phyloP scores from a whole-genome alignment of 2,797 vertebrate genomes.

The Xerus rutilus region DNA sequence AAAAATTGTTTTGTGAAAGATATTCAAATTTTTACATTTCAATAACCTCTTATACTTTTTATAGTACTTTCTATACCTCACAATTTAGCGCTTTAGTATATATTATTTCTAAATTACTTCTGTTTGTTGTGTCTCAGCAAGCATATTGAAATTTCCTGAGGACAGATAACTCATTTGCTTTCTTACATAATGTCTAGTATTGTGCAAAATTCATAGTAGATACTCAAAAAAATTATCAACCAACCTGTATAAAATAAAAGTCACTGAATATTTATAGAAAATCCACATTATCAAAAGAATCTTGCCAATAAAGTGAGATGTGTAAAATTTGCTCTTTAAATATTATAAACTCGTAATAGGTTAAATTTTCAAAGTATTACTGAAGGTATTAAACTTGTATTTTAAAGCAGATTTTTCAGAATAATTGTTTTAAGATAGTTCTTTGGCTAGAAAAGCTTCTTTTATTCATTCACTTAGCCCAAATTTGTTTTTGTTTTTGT shows the following conservation, averaged over 20 bases:
- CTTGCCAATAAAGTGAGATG: constrained; percentile 10
- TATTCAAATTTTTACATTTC: not conserved
- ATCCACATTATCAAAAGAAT: not conserved
- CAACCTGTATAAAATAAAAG: not conserved
- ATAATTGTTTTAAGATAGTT: constrained; percentile 29
- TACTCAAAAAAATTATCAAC: not conserved
- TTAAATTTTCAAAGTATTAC: constrained; percentile 40
- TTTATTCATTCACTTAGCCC: constrained; percentile 2
- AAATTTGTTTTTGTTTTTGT: not conserved
- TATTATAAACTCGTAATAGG: not conserved
- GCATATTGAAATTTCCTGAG: constrained; percentile 7
- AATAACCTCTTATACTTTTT: constrained; percentile 9
- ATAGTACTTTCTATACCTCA: not conserved
- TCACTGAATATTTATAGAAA: constrained; percentile 9
- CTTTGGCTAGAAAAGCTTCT: not conserved
- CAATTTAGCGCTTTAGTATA: not conserved
- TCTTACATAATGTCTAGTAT: not conserved
- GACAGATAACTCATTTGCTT: not conserved
- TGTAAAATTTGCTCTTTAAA: constrained; percentile 13
- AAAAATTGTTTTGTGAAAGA: constrained; percentile 34
- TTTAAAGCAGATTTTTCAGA: constrained; percentile 40
- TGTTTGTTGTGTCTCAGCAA: not conserved
- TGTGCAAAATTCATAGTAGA: not conserved
- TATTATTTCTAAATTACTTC: constrained; percentile 26
- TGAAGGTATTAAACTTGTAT: not conserved